Percentiles rank a stretch among this genome's conserved stretches.
phyloP scores from a whole-genome alignment of 2,113 vertebrate species.

The Leiothrix lutea region DNA sequence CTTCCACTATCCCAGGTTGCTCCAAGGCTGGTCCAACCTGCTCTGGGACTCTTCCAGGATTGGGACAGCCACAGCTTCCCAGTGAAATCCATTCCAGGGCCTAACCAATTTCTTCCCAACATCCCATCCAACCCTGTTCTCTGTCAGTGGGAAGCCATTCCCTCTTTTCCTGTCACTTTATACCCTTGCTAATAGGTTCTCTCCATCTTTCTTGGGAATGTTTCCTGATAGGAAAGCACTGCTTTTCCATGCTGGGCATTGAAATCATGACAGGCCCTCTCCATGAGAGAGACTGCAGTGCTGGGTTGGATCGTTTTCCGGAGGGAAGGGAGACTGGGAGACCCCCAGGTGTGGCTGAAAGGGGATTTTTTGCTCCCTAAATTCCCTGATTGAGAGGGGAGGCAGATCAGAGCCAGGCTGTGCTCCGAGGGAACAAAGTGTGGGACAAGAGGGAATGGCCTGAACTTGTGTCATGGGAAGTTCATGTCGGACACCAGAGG shows the following conservation, averaged over 20 bases:
- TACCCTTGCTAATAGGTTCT: not conserved
- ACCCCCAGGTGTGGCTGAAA: not conserved
- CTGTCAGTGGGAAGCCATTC: not conserved
- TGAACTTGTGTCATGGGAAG: accelerated
- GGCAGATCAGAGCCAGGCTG: too few relatives aligned
- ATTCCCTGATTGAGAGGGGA: accelerated
- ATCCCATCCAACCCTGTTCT: not conserved
- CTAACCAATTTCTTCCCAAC: not conserved
- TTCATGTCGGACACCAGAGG: not conserved
- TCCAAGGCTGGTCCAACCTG: accelerated
- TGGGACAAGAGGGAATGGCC: accelerated
- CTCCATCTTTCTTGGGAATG: not conserved
- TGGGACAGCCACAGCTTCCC: not conserved
- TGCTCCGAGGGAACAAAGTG: not conserved
- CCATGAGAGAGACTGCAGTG: accelerated
- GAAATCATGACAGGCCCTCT: not conserved
- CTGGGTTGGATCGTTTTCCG: not conserved
- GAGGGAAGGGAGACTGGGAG: not conserved
- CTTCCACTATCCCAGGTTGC: not conserved
- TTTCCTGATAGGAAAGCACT: not conserved
- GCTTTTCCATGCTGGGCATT: not conserved
- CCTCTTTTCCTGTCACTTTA: not conserved
- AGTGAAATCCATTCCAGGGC: accelerated
- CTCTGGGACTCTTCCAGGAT: not conserved
- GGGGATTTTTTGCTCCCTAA: not conserved